Evolutionary conservation across 2,113 vertebrate genomes (phyloP).

Genomic region (Upupa epops): DNA sequence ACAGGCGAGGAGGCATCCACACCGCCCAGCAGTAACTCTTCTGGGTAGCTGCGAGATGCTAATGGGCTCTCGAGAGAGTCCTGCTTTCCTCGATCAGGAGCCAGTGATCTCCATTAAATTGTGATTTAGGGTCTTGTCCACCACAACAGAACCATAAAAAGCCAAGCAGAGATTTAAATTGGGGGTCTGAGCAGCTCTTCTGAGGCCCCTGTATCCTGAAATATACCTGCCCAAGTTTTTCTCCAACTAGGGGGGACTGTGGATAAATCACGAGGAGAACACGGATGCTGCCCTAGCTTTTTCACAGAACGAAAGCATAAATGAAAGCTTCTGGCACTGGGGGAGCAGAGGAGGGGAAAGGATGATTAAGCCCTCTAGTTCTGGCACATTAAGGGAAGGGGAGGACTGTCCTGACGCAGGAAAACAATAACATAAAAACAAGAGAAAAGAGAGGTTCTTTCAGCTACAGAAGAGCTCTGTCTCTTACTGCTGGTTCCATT

Average conservation of each 20-base stretch:
- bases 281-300: slow-evolving; percentile 38
- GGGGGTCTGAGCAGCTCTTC: neutral
- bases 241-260: slow-evolving; percentile 7
- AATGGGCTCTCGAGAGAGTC: slow-evolving; percentile 5
- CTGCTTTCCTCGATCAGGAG: slow-evolving; percentile 5
- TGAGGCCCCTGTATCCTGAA: slow-evolving; percentile 6
- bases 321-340: slow-evolving; percentile 23
- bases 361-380: slow-evolving; percentile 29
- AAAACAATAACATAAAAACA: slow-evolving; percentile 60
- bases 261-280: neutral
- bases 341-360: neutral
- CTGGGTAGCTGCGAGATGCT: neutral
- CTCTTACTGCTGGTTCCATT: slow-evolving; percentile 15
- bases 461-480: neutral
- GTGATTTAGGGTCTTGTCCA: slow-evolving; percentile 6
- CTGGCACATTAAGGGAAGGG: slow-evolving; percentile 21
- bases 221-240: slow-evolving; percentile 8
- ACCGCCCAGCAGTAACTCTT: neutral
- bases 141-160: neutral
- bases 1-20: neutral
- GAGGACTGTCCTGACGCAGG: slow-evolving; percentile 41
- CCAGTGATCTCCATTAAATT: slow-evolving; percentile 1
- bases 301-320: slow-evolving; percentile 2
- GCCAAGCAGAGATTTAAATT: neutral
- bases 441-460: slow-evolving; percentile 18